Evolutionary conservation across 2,797 vertebrate species (phyloP), one percentile per base, ranked within the genome.

Genomic region (Zalophus californianus): DNA sequence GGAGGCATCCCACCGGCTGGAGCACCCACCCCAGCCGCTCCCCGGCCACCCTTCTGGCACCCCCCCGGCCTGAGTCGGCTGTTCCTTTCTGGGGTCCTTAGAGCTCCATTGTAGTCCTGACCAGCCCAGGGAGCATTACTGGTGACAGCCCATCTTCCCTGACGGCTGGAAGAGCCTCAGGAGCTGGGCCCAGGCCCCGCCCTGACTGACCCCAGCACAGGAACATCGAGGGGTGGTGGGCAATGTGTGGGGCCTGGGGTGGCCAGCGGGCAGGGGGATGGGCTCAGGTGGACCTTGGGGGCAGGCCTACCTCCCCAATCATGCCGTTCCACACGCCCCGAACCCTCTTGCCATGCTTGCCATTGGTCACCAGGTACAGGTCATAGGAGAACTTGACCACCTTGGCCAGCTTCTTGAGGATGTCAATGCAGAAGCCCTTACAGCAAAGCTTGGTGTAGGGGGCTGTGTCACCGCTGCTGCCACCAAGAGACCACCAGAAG

Each of bases 341-440:
- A 77, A 99, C 99, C 9, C 99, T 98, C 98, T 99, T 99, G 90
- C 99, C 99, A 0, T 99, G 99, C 93, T 99, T 99, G 66, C 99
- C 99, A 0, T 99, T 99, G 98, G 99, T 99, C 98, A 99, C 99
- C 96, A 99, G 98, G 98, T 99, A 99, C 95, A 99, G 99, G 98
- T 99, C 99, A 0, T 99, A 99, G 97, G 99, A 99, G 98, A 99
- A 99, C 98, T 99, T 99, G 97, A 99, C 99, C 5, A 98, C 98
- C 95, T 99, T 99, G 93, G 99, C 99, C 95, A 99, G 98, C 97
- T 99, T 99, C 99, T 99, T 99, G 93, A 99, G 99, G 98, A 99
- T 99, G 98, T 99, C 99, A 0, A 99, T 99, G 98, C 99, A 99
- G 99, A 99, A 99, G 48, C 99, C 99, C 97, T 99, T 99, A 96